phyloP scores from a whole-genome alignment of 2,888 invertebrate genomes.

The Stegophylla sp. region DNA sequence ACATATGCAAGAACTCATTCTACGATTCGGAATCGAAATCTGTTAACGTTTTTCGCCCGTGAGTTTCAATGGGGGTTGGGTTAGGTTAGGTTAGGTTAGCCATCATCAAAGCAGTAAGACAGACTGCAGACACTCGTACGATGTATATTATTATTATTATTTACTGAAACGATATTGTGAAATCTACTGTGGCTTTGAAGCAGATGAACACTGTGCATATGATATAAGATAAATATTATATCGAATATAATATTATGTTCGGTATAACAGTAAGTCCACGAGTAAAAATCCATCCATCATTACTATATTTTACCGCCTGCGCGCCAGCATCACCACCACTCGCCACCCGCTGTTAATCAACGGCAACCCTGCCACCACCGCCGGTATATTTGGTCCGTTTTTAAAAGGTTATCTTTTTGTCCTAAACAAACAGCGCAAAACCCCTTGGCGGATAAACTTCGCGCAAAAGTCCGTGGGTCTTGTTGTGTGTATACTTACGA shows the following conservation, averaged over 20 bases:
- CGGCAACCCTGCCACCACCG: constrained; percentile 4
- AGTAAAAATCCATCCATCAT: constrained; percentile 24
- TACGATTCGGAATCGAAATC: no score
- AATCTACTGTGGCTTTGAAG: neutral
- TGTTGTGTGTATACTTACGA: constrained; percentile 47
- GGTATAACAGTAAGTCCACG: neutral
- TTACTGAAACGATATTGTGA: no score
- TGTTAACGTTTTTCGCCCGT: no score
- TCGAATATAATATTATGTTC: no score
- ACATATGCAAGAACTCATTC: no score
- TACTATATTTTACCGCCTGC: neutral
- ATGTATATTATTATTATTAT: no score
- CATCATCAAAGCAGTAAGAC: no score
- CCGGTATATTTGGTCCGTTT: constrained; percentile 47
- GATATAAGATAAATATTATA: no score
- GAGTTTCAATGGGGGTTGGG: no score
- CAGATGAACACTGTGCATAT: neutral
- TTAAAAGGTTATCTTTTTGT: constrained; percentile 59
- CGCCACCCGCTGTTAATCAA: constrained; percentile 45
- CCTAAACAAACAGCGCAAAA: constrained; percentile 52
- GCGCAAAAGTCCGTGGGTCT: constrained; percentile 53
- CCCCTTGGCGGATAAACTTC: constrained; percentile 55
- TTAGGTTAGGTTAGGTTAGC: no score
- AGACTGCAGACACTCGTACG: no score
- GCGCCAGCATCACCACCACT: neutral